phyloP scores from a whole-genome alignment of 2,888 invertebrate genomes.

The Clostera curtula region DNA sequence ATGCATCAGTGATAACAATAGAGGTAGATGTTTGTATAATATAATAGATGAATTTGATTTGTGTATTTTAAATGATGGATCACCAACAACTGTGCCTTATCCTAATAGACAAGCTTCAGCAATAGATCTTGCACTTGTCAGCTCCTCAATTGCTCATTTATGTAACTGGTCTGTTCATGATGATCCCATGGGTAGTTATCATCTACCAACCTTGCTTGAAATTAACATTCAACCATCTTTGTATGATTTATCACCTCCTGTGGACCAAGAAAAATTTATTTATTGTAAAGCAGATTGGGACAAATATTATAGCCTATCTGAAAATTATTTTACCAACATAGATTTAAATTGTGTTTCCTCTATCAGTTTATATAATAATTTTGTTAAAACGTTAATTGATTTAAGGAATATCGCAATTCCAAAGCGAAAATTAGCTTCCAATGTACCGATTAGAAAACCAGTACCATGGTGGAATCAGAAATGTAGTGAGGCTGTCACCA shows the following conservation, averaged over 20 bases:
- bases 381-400: no score
- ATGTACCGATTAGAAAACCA: neutral
- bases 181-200: constrained; percentile 10
- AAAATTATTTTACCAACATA: neutral
- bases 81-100: neutral
- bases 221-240: neutral
- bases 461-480: constrained; percentile 2
- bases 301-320: neutral
- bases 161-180: constrained; percentile 7
- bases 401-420: constrained; percentile 2
- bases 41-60: constrained; percentile 2
- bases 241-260: neutral
- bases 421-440: neutral
- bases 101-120: neutral
- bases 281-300: neutral
- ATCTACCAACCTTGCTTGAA: constrained; percentile 9
- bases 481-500: neutral
- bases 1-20: constrained; percentile 3
- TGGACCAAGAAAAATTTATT: neutral
- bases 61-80: constrained; percentile 2
- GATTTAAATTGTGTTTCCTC: neutral
- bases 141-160: neutral
- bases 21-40: constrained; percentile 1
- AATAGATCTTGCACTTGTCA: neutral
- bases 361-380: neutral